These are phyloP conservation scores for Acleris sparsana DNA, from an alignment of 2,888 invertebrate genomes.

Conservation along the genomic window DNA sequence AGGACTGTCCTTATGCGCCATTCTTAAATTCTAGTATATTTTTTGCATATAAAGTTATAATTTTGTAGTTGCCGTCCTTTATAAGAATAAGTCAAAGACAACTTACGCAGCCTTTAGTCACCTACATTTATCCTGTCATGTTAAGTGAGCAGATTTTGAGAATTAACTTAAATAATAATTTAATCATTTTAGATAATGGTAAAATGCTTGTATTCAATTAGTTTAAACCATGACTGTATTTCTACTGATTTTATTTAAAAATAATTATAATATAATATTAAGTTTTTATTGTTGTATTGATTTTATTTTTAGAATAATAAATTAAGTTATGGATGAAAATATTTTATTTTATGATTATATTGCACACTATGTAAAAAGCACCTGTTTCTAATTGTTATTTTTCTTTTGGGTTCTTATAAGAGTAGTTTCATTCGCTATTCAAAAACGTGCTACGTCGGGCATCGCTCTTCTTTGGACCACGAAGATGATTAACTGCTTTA, in stretches of 20 bases:
- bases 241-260: conserved; percentile 3
- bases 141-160: too few relatives aligned
- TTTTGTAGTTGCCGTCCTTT: too few relatives aligned
- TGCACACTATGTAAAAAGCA: conserved; percentile 24
- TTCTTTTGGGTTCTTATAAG: conserved; percentile 7
- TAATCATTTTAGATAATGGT: not conserved
- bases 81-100: too few relatives aligned
- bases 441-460: too few relatives aligned
- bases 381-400: conserved; percentile 4
- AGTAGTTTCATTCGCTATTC: not conserved
- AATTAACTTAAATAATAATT: too few relatives aligned
- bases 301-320: conserved; percentile 28
- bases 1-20: too few relatives aligned
- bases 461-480: too few relatives aligned
- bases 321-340: conserved; percentile 34
- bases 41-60: too few relatives aligned
- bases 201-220: conserved; percentile 2
- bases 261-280: conserved; percentile 14
- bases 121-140: too few relatives aligned
- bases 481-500: too few relatives aligned
- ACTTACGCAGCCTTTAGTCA: too few relatives aligned
- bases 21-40: too few relatives aligned
- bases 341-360: conserved; percentile 30
- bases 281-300: conserved; percentile 32
- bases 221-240: conserved; percentile 33